Evolutionary conservation across 2,113 vertebrate genomes (phyloP), one percentile per base, ranked within the genome.

Genomic region (Heptranchias perlo): DNA sequence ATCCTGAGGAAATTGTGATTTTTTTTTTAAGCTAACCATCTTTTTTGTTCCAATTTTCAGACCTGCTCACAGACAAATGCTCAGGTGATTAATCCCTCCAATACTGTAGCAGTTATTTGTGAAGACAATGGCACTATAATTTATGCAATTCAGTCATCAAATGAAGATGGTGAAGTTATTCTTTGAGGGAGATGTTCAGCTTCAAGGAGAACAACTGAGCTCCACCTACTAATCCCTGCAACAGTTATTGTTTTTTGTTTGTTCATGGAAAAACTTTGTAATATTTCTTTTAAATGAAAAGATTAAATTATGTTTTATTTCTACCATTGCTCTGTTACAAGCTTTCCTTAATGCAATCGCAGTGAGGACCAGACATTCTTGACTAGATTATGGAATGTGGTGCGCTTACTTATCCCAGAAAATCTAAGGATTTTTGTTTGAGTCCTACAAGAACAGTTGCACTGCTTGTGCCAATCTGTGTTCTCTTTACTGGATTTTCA

Each of bases 241-340:
- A 3, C 61, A 21, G 87, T 91, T 35, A 7, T n/a, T 44, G 44
- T 39, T 1, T 1, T 25, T 21, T 69, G 35, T 94, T n/a, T 94
- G 39, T 47, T 65, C 8, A 3, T 94, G 16, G n/a, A 93, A 62
- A 44, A 44, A 62, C 18, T 31, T 89, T 89, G 47, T 54, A 52
- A 89, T 89, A 14, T n/a, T 64, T 94, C 18, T 65, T 65, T 39
- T n/a, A 61, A 94, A 64, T 25, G 92, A 94, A 94, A 94, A 61
- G 31, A 92, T 92, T 92, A 92, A 92, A 92, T 61, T 92, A 58
- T 58, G 13, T 92, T 94, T 94, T 94, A 94, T 64, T 94, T 64
- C 62, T 65, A 65, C 62, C 58, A 94, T 64, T n/a, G 13, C 23
- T 65, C 62, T 64, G 21, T 64, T 64, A 39, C 31, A 25, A 94